Percentiles rank a stretch among this genome's conserved stretches.
Conservation (phyloP, 2,797 vertebrate species). For the Silurus aristotelis region DNA sequence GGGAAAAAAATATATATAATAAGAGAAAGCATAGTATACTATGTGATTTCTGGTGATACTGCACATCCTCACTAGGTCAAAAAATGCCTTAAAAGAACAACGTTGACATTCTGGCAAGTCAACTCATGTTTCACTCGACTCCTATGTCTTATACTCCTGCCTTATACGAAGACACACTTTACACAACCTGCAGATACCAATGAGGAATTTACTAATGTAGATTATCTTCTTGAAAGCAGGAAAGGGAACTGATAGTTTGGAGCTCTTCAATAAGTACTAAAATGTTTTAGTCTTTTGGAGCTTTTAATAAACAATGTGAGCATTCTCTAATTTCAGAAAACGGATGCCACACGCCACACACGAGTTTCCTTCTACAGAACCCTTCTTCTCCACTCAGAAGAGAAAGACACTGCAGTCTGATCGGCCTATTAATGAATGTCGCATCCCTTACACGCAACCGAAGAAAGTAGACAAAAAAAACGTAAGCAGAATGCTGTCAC, state of each 20-base stretch:
- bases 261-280: not conserved
- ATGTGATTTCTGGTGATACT: constrained; percentile 27
- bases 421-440: too few species aligned
- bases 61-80: constrained; percentile 31
- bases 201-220: not conserved
- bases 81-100: constrained; percentile 44
- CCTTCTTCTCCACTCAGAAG: too few species aligned
- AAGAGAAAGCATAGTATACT: constrained; percentile 31
- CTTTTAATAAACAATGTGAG: not conserved
- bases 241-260: not conserved
- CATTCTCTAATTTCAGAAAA: not conserved
- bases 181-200: not conserved
- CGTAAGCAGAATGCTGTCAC: not conserved
- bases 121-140: constrained; percentile 31
- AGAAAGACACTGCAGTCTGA: not conserved
- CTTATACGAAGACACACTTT: not conserved
- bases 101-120: constrained; percentile 25
- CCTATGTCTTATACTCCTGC: not conserved
- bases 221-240: not conserved
- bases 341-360: not conserved
- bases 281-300: not conserved
- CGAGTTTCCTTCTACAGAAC: not conserved
- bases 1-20: not conserved
- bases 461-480: not conserved
- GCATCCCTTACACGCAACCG: not conserved